Evolutionary conservation across 2,888 invertebrate species (phyloP).

Genomic region (Trichogramma evanescens): DNA sequence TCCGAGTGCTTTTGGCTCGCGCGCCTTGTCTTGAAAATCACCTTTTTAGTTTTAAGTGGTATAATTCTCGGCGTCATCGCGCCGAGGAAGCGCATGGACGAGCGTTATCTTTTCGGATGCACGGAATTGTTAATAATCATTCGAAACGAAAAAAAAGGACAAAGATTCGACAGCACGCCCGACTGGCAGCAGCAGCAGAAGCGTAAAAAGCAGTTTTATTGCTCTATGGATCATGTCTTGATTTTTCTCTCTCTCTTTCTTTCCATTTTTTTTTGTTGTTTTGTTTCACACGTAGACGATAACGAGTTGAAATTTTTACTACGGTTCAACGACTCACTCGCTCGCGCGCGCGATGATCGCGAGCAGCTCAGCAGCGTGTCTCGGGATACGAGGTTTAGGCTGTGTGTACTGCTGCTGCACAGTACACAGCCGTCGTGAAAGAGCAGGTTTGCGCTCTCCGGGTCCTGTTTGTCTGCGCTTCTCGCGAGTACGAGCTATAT

Average conservation of each 20-base stretch:
- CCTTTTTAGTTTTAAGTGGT: too few species aligned
- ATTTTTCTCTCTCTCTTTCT: not conserved
- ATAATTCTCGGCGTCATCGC: too few species aligned
- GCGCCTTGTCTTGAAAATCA: too few species aligned
- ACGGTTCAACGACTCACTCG: too few species aligned
- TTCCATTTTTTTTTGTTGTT: not conserved
- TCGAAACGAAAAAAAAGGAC: too few species aligned
- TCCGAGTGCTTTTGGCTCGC: not conserved
- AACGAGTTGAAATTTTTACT: not conserved
- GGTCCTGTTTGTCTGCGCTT: not conserved
- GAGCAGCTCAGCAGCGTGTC: constrained; percentile 5
- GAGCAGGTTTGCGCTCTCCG: not conserved
- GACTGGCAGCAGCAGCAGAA: too few species aligned
- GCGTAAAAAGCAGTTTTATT: too few species aligned
- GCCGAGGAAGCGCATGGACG: too few species aligned
- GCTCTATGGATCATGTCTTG: not conserved
- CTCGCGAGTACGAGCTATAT: not conserved
- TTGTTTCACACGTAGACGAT: not conserved
- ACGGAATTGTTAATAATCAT: too few species aligned
- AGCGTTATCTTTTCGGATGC: too few species aligned
- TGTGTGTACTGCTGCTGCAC: not conserved
- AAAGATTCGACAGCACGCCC: too few species aligned
- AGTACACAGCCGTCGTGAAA: not conserved
- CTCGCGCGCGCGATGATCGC: constrained; percentile 2
- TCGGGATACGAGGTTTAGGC: constrained; percentile 4